Evolutionary conservation across 1,140 invertebrate genomes (phyloP).

Genomic region (Galleria mellonella): DNA sequence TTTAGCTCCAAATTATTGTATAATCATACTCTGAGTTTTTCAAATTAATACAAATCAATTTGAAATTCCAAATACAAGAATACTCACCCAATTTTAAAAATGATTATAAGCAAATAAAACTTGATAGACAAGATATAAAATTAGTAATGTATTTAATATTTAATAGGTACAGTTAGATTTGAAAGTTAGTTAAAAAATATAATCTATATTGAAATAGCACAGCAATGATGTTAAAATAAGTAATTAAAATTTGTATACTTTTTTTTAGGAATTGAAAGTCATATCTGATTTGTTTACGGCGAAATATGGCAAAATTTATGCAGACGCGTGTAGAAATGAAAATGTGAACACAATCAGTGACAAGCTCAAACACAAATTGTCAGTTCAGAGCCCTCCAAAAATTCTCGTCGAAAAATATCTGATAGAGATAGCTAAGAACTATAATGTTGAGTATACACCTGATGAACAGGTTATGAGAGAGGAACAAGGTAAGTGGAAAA

Average conservation of each 20-base stretch:
- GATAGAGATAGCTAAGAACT: conserved; percentile 97
- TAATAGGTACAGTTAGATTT: too few species aligned
- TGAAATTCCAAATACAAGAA: too few species aligned
- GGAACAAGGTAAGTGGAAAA: conserved; percentile 73
- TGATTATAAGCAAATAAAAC: too few species aligned
- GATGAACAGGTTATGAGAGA: conserved; percentile 94
- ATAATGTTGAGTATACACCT: conserved; percentile 93
- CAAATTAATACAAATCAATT: too few species aligned
- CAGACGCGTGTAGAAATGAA: conserved; percentile 86
- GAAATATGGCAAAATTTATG: conserved; percentile 97
- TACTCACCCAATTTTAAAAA: too few species aligned
- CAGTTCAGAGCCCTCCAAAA: conserved; percentile 96
- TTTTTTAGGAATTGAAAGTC: conserved; percentile 86
- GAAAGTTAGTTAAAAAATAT: too few species aligned
- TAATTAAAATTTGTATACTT: conserved; percentile 3
- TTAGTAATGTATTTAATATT: too few species aligned
- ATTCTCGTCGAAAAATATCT: conserved; percentile 96
- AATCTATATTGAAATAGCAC: too few species aligned
- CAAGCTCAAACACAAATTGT: conserved; percentile 96
- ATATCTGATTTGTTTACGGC: conserved; percentile 91
- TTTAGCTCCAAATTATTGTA: too few species aligned
- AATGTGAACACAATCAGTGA: conserved; percentile 90
- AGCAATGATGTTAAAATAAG: too few species aligned
- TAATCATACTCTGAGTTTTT: too few species aligned
- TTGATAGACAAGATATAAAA: too few species aligned